A percentile compares a stretch with the other conserved stretches of the same genome.
Conservation (phyloP, 2,888 invertebrate genomes). For the Pammene fasciana region DNA sequence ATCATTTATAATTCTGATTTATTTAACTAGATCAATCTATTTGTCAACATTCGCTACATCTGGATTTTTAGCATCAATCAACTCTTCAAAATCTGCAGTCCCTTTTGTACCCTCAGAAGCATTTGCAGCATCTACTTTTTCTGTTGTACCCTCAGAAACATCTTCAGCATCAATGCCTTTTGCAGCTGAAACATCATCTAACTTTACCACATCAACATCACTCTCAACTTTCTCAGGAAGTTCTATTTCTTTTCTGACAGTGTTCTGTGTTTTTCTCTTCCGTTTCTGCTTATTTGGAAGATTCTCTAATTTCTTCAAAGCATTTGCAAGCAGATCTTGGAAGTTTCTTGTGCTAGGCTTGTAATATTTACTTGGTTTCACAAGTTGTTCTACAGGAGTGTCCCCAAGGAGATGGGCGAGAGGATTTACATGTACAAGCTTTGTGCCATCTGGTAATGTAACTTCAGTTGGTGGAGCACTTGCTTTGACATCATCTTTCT, state of each 20-base stretch:
- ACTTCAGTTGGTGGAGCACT: slow-evolving; percentile 41
- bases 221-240: not conserved
- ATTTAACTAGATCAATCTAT: too few relatives aligned
- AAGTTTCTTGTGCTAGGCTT: slow-evolving; percentile 57
- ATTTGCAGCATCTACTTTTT: too few relatives aligned
- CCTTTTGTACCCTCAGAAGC: too few relatives aligned
- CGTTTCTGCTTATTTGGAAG: slow-evolving; percentile 40
- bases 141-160: too few relatives aligned
- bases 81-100: not conserved
- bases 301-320: slow-evolving; percentile 55
- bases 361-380: slow-evolving; percentile 58
- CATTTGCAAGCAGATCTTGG: slow-evolving; percentile 60
- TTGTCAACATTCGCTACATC: too few relatives aligned
- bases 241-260: not conserved
- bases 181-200: not conserved
- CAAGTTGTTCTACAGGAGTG: slow-evolving; percentile 52
- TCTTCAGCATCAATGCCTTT: too few relatives aligned
- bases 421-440: slow-evolving; percentile 67
- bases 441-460: slow-evolving; percentile 63
- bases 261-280: not conserved
- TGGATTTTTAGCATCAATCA: not conserved
- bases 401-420: slow-evolving; percentile 67
- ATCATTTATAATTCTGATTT: too few relatives aligned
- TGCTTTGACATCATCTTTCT: not conserved
- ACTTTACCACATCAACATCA: not conserved